Evolutionary conservation across 2,888 invertebrate genomes (phyloP), one percentile per base, ranked within the genome.

Genomic region (Eudemis profundana): DNA sequence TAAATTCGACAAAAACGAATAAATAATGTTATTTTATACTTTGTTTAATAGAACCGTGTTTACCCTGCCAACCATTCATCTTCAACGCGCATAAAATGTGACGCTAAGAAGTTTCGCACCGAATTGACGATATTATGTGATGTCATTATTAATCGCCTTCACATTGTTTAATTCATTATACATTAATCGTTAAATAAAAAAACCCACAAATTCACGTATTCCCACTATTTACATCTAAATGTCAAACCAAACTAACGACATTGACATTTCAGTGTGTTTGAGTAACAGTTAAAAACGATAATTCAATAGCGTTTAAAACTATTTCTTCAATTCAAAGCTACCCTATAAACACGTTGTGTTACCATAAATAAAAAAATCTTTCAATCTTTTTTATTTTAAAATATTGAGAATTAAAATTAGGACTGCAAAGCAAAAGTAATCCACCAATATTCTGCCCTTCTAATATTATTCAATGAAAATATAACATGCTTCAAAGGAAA

Each of bases 1-100:
- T 29, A 50, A 10, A 47, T 14, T 38, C 2, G 14, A 21, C 8
- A 21, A 8, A 27, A 14, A 50, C 5, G 12, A 7, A 14, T 38
- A 29, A 4, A 44, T 15, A 23, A 40, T 7, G 12, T 23, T n/a
- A n/a, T n/a, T n/a, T n/a, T 1, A 33, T 33, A 17, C n/a, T 19
- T 1, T 0, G 19, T 23, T 12, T n/a, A 17, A 33, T 17, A 42
- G 23, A 47, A 44, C 19, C 36, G 23, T 54, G 36, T 47, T 72
- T 75, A 90, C 91, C 86, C 90, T n/a, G 82, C 56, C 21, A 91
- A 68, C 91, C 91, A 91, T 49, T 89, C 89, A 49, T 89, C 82
- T 66, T 85, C 86, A 44, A 82, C 87, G 68, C 74, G 72, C 88
- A 91, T 91, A 67, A 78, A 76, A 71, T 85, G 78, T 4, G 86